Evolutionary conservation across 2,797 vertebrate genomes (phyloP).

Genomic region (Phrynocephalus forsythii): DNA sequence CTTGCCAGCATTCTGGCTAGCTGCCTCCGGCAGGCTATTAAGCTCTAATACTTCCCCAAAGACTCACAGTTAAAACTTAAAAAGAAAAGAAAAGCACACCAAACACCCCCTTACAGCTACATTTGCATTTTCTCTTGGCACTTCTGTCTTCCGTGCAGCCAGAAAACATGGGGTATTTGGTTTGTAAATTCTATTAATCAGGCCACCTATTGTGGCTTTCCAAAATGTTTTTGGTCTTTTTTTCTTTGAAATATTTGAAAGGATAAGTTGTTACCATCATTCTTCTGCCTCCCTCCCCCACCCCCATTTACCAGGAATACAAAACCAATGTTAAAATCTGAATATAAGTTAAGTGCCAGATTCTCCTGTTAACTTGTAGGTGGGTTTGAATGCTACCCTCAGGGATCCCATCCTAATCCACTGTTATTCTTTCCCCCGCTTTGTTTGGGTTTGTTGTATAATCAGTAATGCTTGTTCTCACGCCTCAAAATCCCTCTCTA

Average conservation of each 20-base stretch:
- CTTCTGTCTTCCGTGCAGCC: background rate
- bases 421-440: background rate
- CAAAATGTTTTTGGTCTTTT: background rate
- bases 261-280: background rate
- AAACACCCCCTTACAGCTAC: background rate
- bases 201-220: background rate
- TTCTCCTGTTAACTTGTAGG: background rate
- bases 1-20: background rate
- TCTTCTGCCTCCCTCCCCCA: background rate
- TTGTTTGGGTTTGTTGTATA: background rate
- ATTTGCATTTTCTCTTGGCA: slow-evolving; percentile 31
- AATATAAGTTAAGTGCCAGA: background rate
- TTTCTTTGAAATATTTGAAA: background rate
- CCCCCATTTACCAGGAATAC: background rate
- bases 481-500: background rate
- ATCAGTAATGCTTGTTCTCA: background rate
- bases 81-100: background rate
- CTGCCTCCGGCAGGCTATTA: slow-evolving; percentile 8
- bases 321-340: background rate
- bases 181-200: slow-evolving; percentile 1
- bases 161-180: background rate
- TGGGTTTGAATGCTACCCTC: background rate
- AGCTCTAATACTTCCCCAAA: slow-evolving; percentile 3
- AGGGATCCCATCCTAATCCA: background rate
- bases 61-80: slow-evolving; percentile 14